Base-by-base conservation (phyloP, 2,797 vertebrate species). In the Eulemur coronatus region DNA sequence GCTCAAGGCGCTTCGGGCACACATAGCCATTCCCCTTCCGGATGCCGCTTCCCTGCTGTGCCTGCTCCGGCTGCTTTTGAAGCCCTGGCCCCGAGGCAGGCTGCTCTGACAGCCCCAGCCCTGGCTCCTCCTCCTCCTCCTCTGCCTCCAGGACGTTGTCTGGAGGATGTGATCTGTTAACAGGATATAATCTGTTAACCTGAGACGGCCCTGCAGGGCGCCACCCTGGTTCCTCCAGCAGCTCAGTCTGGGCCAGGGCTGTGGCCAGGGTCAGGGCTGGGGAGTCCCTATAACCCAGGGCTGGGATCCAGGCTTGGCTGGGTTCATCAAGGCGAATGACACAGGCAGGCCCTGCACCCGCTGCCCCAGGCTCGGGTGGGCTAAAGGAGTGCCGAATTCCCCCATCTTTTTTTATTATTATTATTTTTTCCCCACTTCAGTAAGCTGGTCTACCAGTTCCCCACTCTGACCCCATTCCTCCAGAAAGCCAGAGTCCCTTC, bases 131-230 rank as follows among this genome's bases (percentile, higher is more conserved):
- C 2, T 81, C 94, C 61, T 88, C 48, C 0, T 48, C 59, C 55
- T 59, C 57, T 3, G 57, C 26, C 57, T 59, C 57, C 57, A 59
- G 57, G 24, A 28, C 57, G 5, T 59, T 26, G 57, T 59, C 57
- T 59, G 57, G 57, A 59, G 57, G 57, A 59, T 26, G 28, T 12
- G 26, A 59, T 28, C 57, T 59, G 57, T 59, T 28, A 59, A 46
- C 59, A 73, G 87, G 70, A 94, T 35, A 63, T 13, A n/a, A 46
- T 52, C 65, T 22, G 8, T 84, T 84, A 89, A 43, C 63, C 38
- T 35, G 13, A 52, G 43, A 33, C 7, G 1, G 57, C 75, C 67
- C 50, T 63, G 6, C 8, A 24, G 13, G 1, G 20, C 0, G 0
- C 72, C 35, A 5, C 7, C 82, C 63, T 50, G 63, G 1, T 46